phyloP scores from a whole-genome alignment of 2,888 invertebrate genomes.

The Stenotaenia linearis region DNA sequence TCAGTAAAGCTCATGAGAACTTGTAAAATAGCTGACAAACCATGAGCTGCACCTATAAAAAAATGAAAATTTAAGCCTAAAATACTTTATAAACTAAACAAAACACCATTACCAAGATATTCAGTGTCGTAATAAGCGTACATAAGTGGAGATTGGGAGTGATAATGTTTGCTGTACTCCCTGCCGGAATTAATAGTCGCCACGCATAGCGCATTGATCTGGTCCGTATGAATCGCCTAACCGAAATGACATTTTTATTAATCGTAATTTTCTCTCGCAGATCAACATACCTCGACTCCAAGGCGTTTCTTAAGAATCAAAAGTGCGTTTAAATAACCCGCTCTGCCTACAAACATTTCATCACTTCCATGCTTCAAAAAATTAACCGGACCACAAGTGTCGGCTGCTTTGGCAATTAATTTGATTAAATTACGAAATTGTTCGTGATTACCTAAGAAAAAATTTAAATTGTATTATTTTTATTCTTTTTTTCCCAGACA shows the following conservation, averaged over 20 bases:
- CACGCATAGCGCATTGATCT: slow-evolving; percentile 61
- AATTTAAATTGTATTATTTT: not conserved
- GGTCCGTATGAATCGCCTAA: slow-evolving; percentile 45
- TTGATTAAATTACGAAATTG: slow-evolving; percentile 36
- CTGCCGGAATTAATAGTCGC: slow-evolving; percentile 66
- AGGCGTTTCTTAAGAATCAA: slow-evolving; percentile 58
- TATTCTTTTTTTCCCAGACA: not conserved
- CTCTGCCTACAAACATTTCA: slow-evolving; percentile 77
- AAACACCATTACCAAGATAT: slow-evolving; percentile 60
- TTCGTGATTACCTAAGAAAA: slow-evolving; percentile 36
- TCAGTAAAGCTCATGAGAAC: slow-evolving; percentile 58
- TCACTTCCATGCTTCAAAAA: slow-evolving; percentile 56
- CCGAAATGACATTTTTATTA: slow-evolving; percentile 34
- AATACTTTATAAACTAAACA: not conserved
- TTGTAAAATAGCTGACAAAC: slow-evolving; percentile 61
- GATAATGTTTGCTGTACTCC: slow-evolving; percentile 57
- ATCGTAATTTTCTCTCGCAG: not conserved
- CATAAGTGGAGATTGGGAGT: slow-evolving; percentile 65
- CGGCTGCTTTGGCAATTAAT: slow-evolving; percentile 41
- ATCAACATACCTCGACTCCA: slow-evolving; percentile 38
- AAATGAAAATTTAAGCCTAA: not conserved
- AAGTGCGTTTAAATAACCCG: slow-evolving; percentile 73
- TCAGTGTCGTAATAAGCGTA: slow-evolving; percentile 68
- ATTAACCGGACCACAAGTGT: slow-evolving; percentile 39
- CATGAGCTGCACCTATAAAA: slow-evolving; percentile 54